A percentile compares a stretch with the other conserved stretches of the same genome.
These are phyloP conservation scores for Megaceryle maxima DNA, from an alignment of 2,113 vertebrate species.

Conservation along the genomic window DNA sequence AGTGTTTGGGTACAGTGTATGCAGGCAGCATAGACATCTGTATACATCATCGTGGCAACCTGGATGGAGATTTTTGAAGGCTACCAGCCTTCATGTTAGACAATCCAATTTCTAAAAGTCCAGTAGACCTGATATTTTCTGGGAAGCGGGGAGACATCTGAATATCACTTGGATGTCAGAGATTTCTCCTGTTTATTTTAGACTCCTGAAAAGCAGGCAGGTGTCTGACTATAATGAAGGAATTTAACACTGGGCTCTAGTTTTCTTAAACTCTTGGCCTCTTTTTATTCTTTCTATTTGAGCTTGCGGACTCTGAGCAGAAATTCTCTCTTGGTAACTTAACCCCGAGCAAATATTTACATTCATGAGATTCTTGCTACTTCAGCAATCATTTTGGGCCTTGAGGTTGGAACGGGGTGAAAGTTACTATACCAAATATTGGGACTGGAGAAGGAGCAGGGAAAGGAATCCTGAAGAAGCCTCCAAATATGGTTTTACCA, in stretches of 20 bases:
- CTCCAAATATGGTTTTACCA: background rate
- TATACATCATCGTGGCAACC: background rate
- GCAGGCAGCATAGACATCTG: background rate
- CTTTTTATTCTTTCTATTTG: slow-evolving; percentile 21
- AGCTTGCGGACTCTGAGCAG: background rate
- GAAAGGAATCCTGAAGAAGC: background rate
- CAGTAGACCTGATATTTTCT: background rate
- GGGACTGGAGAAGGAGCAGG: background rate
- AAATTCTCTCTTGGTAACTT: slow-evolving; percentile 30
- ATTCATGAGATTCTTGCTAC: slow-evolving; percentile 58
- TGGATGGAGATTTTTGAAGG: background rate
- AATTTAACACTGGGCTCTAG: slow-evolving; percentile 2
- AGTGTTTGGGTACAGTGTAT: background rate
- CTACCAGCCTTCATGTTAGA: background rate
- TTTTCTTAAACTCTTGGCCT: slow-evolving; percentile 55
- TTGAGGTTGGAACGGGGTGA: background rate
- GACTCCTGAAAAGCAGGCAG: background rate
- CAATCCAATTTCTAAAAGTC: background rate
- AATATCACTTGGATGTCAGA: background rate
- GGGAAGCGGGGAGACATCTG: background rate
- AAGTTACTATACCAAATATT: background rate
- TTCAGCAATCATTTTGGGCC: slow-evolving; percentile 3
- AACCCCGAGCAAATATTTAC: slow-evolving; percentile 51
- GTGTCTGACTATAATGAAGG: background rate
- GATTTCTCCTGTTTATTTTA: background rate